These are phyloP conservation scores for Ophthalmolycus amberensis DNA, from an alignment of 2,113 vertebrate species.

Conservation along the genomic window DNA sequence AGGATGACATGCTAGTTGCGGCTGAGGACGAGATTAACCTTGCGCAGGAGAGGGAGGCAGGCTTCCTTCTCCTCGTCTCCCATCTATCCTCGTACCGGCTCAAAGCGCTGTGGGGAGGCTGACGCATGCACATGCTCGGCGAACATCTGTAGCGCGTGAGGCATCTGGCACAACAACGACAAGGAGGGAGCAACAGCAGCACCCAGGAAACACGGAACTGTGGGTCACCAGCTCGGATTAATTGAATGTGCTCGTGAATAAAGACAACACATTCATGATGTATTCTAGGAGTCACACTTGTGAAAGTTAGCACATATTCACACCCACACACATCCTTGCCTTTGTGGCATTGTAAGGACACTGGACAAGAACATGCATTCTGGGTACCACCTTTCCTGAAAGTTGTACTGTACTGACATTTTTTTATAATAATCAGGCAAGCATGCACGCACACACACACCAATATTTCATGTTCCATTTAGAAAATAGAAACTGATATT, in stretches of 20 bases:
- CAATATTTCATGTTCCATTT: neutral
- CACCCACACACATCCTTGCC: neutral
- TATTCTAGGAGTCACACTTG: neutral
- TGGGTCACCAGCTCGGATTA: constrained; percentile 54
- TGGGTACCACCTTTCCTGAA: constrained; percentile 30
- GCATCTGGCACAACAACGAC: constrained; percentile 74
- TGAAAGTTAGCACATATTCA: neutral
- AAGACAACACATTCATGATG: neutral
- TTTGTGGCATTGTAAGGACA: neutral
- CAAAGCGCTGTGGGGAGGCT: constrained; percentile 59
- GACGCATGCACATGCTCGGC: constrained; percentile 54
- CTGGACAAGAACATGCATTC: neutral
- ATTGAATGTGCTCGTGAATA: constrained; percentile 22
- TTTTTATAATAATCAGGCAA: too few species aligned
- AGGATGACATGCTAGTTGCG: constrained; percentile 80
- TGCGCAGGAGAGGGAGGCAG: constrained; percentile 57
- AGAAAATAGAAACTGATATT: neutral
- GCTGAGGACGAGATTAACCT: constrained; percentile 82
- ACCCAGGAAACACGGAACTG: constrained; percentile 22
- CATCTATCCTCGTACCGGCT: constrained; percentile 67
- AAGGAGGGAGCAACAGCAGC: constrained; percentile 38
- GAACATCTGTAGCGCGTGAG: constrained; percentile 75
- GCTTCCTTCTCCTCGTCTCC: constrained; percentile 53
- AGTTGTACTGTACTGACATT: constrained; percentile 8
- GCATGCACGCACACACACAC: too few species aligned